Percentiles rank a stretch among this genome's conserved stretches.
These are phyloP conservation scores for Acrocyrtus sp. DNA, from an alignment of 2,888 invertebrate species.

Conservation along the genomic window DNA sequence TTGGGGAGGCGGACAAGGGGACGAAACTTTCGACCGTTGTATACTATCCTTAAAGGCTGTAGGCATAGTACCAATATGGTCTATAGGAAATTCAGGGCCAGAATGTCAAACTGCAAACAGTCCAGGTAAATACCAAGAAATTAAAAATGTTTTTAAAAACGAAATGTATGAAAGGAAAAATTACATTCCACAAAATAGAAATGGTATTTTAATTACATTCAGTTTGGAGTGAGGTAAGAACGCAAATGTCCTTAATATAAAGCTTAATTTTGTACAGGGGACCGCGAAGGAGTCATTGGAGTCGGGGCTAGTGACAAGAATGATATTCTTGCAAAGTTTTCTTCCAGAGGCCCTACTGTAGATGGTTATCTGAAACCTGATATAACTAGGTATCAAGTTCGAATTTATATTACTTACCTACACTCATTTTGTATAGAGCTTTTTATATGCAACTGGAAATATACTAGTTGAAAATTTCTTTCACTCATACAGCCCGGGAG, in stretches of 20 bases:
- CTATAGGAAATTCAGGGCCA: slow-evolving; percentile 22
- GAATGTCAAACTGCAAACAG: slow-evolving; percentile 17
- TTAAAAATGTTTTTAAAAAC: no score
- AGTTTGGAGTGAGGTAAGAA: no score
- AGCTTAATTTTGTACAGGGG: not conserved
- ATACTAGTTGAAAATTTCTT: no score
- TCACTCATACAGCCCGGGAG: no score
- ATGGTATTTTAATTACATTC: no score
- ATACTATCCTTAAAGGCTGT: slow-evolving; percentile 3
- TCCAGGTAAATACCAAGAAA: no score
- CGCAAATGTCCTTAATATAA: no score
- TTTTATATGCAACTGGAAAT: not conserved
- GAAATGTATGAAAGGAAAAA: no score
- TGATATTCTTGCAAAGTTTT: slow-evolving; percentile 2
- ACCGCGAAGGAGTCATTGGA: slow-evolving; percentile 7
- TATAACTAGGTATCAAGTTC: no score
- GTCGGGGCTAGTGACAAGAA: slow-evolving; percentile 9
- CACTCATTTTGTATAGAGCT: no score
- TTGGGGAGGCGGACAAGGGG: slow-evolving; percentile 30
- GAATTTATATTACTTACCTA: no score
- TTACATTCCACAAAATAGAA: not conserved
- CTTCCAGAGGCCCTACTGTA: slow-evolving; percentile 9
- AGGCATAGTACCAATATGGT: slow-evolving; percentile 26
- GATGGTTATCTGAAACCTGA: not conserved
- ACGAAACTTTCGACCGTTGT: slow-evolving; percentile 20